Conservation (phyloP, 1,140 invertebrate species). For the Riptortus pedestris region DNA sequence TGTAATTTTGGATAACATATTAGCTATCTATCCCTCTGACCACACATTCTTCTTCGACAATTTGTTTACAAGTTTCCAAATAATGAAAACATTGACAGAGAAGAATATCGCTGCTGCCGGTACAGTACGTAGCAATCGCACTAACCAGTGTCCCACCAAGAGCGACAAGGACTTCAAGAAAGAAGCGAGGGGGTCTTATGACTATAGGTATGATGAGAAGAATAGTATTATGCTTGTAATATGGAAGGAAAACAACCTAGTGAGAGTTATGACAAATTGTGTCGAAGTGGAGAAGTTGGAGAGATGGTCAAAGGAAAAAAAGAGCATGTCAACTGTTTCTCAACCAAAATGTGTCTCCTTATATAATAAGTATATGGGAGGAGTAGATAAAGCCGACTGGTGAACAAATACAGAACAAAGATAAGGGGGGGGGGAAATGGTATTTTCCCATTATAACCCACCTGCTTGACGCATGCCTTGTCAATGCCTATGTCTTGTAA, state of each 20-base stretch:
- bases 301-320: no score
- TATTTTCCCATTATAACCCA: no score
- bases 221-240: slow-evolving; percentile 15
- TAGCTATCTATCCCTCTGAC: slow-evolving; percentile 15
- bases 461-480: no score
- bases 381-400: slow-evolving; percentile 26
- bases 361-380: no score
- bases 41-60: slow-evolving; percentile 33
- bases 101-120: slow-evolving; percentile 17
- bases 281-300: slow-evolving; percentile 24
- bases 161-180: slow-evolving; percentile 4
- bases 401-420: slow-evolving; percentile 24
- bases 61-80: no score
- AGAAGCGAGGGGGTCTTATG: slow-evolving; percentile 1
- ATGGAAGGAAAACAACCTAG: slow-evolving; percentile 30
- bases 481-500: no score
- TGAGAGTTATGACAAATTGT: slow-evolving; percentile 28
- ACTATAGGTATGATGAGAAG: slow-evolving; percentile 18
- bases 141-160: slow-evolving; percentile 19
- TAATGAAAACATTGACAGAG: no score
- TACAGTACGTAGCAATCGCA: slow-evolving; percentile 14
- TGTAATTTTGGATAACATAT: no score
- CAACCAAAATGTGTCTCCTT: slow-evolving; percentile 24
- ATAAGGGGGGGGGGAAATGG: no score
- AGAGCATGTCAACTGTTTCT: slow-evolving; percentile 25